phyloP scores from a whole-genome alignment of 2,113 vertebrate genomes.

The Embiotoca jacksoni region DNA sequence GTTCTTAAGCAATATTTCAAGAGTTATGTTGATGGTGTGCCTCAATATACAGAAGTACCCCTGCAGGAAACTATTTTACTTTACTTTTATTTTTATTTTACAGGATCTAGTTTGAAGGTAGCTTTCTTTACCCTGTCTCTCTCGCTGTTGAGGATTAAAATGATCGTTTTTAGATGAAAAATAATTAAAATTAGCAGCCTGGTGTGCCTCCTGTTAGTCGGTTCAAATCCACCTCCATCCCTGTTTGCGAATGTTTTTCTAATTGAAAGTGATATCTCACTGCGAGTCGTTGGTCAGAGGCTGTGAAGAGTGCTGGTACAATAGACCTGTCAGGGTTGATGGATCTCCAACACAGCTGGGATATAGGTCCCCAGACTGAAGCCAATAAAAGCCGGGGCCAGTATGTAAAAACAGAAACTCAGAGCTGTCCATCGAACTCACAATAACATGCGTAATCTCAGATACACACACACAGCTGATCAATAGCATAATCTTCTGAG shows the following conservation, averaged over 20 bases:
- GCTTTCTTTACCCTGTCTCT: not conserved
- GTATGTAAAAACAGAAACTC: slow-evolving; percentile 78
- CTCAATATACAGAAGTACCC: too few relatives aligned
- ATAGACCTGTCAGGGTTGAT: slow-evolving; percentile 85
- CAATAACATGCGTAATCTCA: slow-evolving; percentile 37
- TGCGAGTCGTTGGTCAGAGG: slow-evolving; percentile 74
- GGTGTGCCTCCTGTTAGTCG: slow-evolving; percentile 8
- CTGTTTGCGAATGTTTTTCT: slow-evolving; percentile 76
- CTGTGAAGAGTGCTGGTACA: slow-evolving; percentile 80
- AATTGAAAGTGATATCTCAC: slow-evolving; percentile 82
- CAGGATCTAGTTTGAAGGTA: not conserved
- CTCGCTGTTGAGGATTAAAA: not conserved
- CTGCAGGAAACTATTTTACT: too few relatives aligned
- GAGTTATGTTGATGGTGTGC: not conserved
- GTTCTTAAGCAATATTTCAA: slow-evolving; percentile 1
- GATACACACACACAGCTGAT: slow-evolving; percentile 57
- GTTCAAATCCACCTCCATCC: slow-evolving; percentile 58
- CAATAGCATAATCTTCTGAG: slow-evolving; percentile 77
- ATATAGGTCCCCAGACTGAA: slow-evolving; percentile 75
- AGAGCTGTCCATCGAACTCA: slow-evolving; percentile 54
- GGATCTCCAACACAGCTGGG: slow-evolving; percentile 82
- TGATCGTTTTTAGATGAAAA: not conserved
- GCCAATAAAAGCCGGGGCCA: slow-evolving; percentile 73
- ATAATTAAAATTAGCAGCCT: slow-evolving; percentile 18
- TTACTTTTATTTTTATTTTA: too few relatives aligned